A percentile compares a stretch with the other conserved stretches of the same genome.
Conservation (phyloP, 2,113 vertebrate genomes). For the Albula glossodonta region DNA sequence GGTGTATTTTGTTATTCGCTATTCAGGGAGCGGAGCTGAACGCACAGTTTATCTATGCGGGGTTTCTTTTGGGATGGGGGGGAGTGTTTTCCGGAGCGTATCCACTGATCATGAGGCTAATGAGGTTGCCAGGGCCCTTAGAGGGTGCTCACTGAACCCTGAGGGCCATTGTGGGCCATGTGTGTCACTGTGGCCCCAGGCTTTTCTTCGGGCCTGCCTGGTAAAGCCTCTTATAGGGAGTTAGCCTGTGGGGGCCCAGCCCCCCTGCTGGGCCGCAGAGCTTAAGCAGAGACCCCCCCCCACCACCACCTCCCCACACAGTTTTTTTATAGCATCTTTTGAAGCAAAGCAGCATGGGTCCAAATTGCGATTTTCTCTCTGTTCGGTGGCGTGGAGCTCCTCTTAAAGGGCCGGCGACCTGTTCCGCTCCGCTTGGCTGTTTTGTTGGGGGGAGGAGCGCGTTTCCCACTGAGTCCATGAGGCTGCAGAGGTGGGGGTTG, state of each 20-base stretch:
- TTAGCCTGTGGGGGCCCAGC: constrained; percentile 55
- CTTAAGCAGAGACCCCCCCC: constrained; percentile 51
- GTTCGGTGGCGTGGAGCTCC: constrained; percentile 44
- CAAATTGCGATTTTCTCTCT: constrained; percentile 49
- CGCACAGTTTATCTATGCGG: too few species aligned
- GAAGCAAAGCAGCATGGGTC: constrained; percentile 66
- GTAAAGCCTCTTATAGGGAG: constrained; percentile 53
- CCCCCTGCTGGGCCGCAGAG: constrained; percentile 64
- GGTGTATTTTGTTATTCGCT: constrained; percentile 1
- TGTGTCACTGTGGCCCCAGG: constrained; percentile 64
- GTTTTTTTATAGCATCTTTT: constrained; percentile 65
- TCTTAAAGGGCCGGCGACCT: constrained; percentile 57
- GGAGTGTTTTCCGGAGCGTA: not conserved
- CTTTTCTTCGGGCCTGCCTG: constrained; percentile 58
- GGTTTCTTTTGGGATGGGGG: too few species aligned
- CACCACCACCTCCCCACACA: too few species aligned
- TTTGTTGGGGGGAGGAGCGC: constrained; percentile 39
- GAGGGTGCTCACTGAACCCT: constrained; percentile 61
- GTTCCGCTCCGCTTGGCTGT: constrained; percentile 64
- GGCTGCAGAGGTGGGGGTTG: too few species aligned
- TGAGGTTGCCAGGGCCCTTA: constrained; percentile 38
- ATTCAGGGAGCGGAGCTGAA: not conserved
- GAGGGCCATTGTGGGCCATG: constrained; percentile 63
- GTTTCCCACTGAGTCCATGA: too few species aligned
- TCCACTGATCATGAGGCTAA: constrained; percentile 40